Conservation (phyloP, 2,797 vertebrate genomes). For the Eurystomus glaucurus region DNA sequence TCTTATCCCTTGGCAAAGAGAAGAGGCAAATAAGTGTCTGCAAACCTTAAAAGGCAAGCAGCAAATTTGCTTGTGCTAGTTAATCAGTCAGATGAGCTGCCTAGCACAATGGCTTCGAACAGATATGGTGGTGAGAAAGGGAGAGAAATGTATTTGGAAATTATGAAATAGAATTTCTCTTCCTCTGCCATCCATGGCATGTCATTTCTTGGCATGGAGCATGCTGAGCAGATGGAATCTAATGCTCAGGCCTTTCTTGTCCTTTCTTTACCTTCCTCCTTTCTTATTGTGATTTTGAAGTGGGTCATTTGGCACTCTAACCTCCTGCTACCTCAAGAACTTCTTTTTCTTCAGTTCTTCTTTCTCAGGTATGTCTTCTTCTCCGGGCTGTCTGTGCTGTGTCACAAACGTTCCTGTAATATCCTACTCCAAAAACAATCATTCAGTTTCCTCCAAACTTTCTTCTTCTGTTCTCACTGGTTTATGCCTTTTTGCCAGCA, state of each 20-base stretch:
- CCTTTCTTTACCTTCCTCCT: neutral
- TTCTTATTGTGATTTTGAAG: neutral
- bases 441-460: accelerated
- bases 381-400: neutral
- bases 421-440: neutral
- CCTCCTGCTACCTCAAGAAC: neutral
- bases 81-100: neutral
- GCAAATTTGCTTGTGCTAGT: neutral
- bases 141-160: neutral
- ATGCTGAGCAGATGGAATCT: neutral
- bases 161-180: neutral
- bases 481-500: neutral
- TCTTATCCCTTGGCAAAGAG: neutral
- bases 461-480: neutral
- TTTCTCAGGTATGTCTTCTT: neutral
- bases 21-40: neutral
- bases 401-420: neutral
- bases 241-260: neutral
- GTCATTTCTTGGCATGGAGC: neutral
- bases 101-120: neutral
- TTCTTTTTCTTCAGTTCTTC: neutral
- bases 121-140: neutral
- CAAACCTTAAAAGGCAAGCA: no score
- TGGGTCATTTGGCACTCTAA: neutral
- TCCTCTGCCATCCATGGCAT: neutral